Percentiles rank a stretch among this genome's conserved stretches.
Evolutionary conservation across 2,797 vertebrate species (phyloP).

Genomic region (Selene dorsalis): DNA sequence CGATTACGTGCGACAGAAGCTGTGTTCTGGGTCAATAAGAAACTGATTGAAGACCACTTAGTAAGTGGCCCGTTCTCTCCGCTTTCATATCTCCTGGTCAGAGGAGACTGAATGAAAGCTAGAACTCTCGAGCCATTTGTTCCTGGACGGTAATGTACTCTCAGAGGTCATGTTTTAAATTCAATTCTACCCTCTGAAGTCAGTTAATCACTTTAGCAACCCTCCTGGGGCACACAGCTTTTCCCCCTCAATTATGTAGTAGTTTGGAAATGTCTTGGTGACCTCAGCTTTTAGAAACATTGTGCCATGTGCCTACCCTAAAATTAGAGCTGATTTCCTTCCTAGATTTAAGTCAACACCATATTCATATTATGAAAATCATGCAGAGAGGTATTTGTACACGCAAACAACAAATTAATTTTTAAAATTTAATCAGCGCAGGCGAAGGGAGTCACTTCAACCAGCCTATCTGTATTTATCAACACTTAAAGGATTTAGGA

Average conservation of each 20-base stretch:
- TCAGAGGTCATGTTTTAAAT: conserved; percentile 75
- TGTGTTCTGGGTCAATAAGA: conserved; percentile 61
- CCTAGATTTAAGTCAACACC: conserved; percentile 4
- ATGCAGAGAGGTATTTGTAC: background rate
- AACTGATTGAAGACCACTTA: conserved; percentile 69
- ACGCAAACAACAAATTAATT: conserved; percentile 43
- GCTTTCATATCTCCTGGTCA: conserved; percentile 51
- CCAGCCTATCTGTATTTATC: conserved; percentile 43
- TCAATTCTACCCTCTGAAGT: conserved; percentile 67
- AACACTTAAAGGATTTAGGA: conserved; percentile 74
- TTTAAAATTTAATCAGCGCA: conserved; percentile 47
- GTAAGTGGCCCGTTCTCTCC: conserved; percentile 37
- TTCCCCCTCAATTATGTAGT: conserved; percentile 43
- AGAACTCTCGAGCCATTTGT: conserved; percentile 51
- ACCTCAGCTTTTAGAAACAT: conserved; percentile 49
- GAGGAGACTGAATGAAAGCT: conserved; percentile 54
- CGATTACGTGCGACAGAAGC: conserved; percentile 40
- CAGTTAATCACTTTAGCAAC: conserved; percentile 73
- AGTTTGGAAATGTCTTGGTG: conserved; percentile 35
- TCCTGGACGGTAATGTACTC: conserved; percentile 60
- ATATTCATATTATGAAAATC: conserved; percentile 13
- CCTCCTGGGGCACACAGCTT: conserved; percentile 47
- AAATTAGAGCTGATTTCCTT: conserved; percentile 23
- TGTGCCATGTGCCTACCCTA: conserved; percentile 19
- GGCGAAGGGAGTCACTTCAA: conserved; percentile 24